Evolutionary conservation across 2,888 invertebrate species (phyloP).

Genomic region (Torymus texanus): DNA sequence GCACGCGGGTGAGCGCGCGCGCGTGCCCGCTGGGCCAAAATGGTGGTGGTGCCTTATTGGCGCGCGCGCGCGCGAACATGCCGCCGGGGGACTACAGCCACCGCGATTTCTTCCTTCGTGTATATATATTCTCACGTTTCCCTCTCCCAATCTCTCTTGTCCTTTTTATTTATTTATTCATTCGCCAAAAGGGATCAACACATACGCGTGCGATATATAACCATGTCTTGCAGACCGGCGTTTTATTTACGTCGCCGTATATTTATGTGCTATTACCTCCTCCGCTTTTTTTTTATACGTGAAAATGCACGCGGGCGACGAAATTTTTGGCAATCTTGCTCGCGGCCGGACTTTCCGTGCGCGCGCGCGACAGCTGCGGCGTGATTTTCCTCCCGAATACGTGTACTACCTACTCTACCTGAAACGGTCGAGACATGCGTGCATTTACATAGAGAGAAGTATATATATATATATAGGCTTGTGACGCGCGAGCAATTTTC

Average conservation of each 20-base stretch:
- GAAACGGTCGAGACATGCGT: no score
- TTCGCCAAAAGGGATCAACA: background rate
- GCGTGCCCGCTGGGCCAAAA: constrained; percentile 12
- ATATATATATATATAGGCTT: background rate
- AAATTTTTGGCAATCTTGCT: constrained; percentile 26
- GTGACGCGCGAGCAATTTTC: background rate
- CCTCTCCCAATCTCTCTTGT: no score
- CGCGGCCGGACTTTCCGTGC: background rate
- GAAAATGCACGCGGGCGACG: background rate
- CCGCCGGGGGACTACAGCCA: no score
- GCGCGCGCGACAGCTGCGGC: constrained; percentile 4
- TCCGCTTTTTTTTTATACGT: no score
- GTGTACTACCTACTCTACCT: no score
- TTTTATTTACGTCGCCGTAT: no score
- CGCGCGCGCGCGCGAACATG: constrained; percentile 37
- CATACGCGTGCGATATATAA: no score
- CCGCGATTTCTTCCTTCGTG: no score
- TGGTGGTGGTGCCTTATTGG: constrained; percentile 47
- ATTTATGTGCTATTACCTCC: no score
- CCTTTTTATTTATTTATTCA: constrained; percentile 13
- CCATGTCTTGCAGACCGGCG: no score
- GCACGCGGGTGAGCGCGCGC: constrained; percentile 49
- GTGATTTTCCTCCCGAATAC: background rate
- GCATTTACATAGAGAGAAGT: background rate
- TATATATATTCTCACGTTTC: no score